Percentiles rank a stretch among this genome's conserved stretches.
phyloP scores from a whole-genome alignment of 2,888 invertebrate genomes.

The Heteromurus nitidus region DNA sequence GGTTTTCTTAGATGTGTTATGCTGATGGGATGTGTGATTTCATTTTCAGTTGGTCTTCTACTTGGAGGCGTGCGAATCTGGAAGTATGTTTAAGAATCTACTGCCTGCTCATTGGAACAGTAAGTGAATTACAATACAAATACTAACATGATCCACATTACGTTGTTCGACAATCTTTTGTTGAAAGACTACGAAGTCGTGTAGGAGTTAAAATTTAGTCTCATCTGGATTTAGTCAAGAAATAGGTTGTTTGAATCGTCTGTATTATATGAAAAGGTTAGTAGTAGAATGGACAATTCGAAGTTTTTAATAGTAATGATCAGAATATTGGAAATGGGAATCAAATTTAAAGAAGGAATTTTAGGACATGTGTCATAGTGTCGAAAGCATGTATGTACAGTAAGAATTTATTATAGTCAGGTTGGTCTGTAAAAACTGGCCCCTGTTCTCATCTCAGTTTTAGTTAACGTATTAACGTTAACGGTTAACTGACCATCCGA shows the following conservation, averaged over 20 bases:
- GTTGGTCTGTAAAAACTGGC: no score
- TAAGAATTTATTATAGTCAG: no score
- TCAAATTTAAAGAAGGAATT: no score
- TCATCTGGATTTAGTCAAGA: neutral
- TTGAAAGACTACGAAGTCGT: neutral
- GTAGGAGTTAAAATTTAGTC: neutral
- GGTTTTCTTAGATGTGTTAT: neutral
- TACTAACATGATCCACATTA: neutral
- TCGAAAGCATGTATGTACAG: no score
- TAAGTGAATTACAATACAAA: constrained; percentile 74
- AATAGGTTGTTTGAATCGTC: neutral
- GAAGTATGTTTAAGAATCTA: constrained; percentile 80
- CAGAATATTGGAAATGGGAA: no score
- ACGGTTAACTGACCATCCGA: no score
- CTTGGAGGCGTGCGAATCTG: constrained; percentile 81
- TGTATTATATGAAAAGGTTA: no score
- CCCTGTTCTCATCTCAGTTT: no score
- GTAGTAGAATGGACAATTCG: no score
- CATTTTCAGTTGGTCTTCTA: constrained; percentile 78
- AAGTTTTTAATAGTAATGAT: no score
- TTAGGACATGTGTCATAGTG: no score
- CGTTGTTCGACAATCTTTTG: neutral
- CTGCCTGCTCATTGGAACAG: constrained; percentile 78
- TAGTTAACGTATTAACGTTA: no score
- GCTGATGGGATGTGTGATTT: neutral